Base-by-base conservation (phyloP, 1,140 invertebrate genomes). In the Camponotus floridanus region DNA sequence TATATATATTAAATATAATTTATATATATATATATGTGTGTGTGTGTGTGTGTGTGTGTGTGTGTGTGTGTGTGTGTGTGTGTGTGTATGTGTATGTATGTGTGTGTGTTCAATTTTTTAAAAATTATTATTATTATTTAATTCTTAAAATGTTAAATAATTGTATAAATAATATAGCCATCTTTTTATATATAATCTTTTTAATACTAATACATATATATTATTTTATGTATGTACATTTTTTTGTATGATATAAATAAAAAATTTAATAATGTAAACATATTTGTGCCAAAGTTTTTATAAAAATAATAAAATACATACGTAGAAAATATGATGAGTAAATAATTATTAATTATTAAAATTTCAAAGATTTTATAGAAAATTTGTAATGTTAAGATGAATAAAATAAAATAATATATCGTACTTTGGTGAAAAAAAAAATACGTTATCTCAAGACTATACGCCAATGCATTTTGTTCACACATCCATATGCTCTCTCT, bases 391-490 rank as follows among this genome's bases (percentile, higher is more conserved):
- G 21, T 3, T 6, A n/a, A 33, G 57, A 2, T 33, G 1, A 51
- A 15, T 51, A 18, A 18, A 13, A n/a, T 11, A 6, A 45, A 65
- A 65, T 64, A 2, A 21, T 0, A 8, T 3, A 11, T 39, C 26
- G 0, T 39, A 26, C 3, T 68, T 67, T 2, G 4, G 33, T 31
- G 6, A 42, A n/a, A 4, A 31, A 70, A 70, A 3, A 1, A 36
- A n/a, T 6, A 48, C 0, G 57, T 55, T 67, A 9, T 39, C 48
- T 7, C n/a, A 4, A 70, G 15, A 3, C 11, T 15, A 33, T 80
- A 80, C 78, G 78, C 78, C 78, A 80, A 59, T 80, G 78, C 6
- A 7, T 31, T 55, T 33, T 80, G 65, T 80, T 80, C 78, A 80
- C 78, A 80, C 65, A 70, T 80, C 15, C 33, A 39, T 65, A 55